These are phyloP conservation scores for Drosophila nigricruria DNA, from an alignment of 2,888 invertebrate genomes.

Conservation along the genomic window DNA sequence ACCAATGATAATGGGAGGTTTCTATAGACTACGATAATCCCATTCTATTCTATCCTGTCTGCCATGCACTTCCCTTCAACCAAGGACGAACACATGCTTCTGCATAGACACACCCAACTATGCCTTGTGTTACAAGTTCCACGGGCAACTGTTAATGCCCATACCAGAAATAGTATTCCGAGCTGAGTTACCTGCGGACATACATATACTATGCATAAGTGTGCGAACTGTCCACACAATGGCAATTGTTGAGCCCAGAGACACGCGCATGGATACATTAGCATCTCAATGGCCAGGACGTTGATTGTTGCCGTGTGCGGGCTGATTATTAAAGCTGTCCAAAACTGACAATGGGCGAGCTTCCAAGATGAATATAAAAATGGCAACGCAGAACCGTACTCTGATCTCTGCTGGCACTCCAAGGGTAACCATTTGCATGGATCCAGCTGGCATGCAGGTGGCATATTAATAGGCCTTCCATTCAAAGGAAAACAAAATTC, in stretches of 20 bases:
- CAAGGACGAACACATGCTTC: not conserved
- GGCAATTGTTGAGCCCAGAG: conserved; percentile 17
- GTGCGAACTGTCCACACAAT: conserved; percentile 1
- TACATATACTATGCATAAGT: conserved; percentile 3
- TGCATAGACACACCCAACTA: not conserved
- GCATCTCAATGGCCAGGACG: conserved; percentile 39
- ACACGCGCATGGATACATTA: conserved; percentile 32
- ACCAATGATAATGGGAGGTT: not conserved
- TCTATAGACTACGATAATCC: not conserved
- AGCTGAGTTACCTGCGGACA: conserved; percentile 19
- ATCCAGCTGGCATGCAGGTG: conserved; percentile 39
- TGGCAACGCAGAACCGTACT: conserved; percentile 1
- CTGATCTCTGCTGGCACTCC: conserved; percentile 2
- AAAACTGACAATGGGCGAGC: conserved; percentile 21
- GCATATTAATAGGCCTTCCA: conserved; percentile 20
- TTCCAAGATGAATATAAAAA: conserved; percentile 32
- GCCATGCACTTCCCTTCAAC: not conserved
- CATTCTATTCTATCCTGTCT: not conserved
- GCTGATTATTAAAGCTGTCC: conserved; percentile 29
- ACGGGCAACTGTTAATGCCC: not conserved
- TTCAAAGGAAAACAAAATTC: conserved; percentile 8
- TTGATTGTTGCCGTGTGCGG: conserved; percentile 19
- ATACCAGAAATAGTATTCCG: not conserved
- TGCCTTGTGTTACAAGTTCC: not conserved
- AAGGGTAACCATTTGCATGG: conserved; percentile 12